A percentile compares a stretch with the other conserved stretches of the same genome.
phyloP scores from a whole-genome alignment of 2,888 invertebrate species.

The Gari tellinella region DNA sequence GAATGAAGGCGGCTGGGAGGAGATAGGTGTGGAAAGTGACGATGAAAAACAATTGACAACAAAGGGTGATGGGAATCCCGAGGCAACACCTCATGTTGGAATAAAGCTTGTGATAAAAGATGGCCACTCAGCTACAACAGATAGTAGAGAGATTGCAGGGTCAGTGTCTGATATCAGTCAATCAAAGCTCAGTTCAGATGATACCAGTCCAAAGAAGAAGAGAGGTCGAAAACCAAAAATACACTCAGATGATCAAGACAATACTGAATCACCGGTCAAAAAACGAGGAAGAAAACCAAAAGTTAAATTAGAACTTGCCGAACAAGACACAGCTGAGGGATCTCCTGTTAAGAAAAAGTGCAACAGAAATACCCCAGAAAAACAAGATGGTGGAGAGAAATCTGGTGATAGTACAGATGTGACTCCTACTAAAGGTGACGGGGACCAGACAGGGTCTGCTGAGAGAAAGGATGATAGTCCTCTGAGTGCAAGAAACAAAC shows the following conservation, averaged over 20 bases:
- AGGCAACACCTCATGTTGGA: slow-evolving; percentile 3
- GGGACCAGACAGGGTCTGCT: slow-evolving; percentile 9
- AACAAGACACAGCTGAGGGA: slow-evolving; percentile 38
- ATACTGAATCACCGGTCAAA: slow-evolving; percentile 5
- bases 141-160: not conserved
- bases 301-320: slow-evolving; percentile 24
- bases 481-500: slow-evolving; percentile 53
- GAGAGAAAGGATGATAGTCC: slow-evolving; percentile 59
- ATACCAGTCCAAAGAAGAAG: not conserved
- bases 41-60: slow-evolving; percentile 4
- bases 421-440: not conserved
- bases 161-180: not conserved
- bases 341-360: slow-evolving; percentile 48
- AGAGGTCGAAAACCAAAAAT: slow-evolving; percentile 1
- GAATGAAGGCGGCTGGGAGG: slow-evolving; percentile 36
- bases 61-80: slow-evolving; percentile 3
- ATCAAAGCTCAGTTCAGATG: not conserved
- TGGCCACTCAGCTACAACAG: not conserved
- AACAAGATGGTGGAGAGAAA: not conserved
- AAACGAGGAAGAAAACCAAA: slow-evolving; percentile 59
- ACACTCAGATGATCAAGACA: too few relatives aligned
- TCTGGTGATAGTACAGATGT: not conserved
- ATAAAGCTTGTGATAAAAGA: not conserved
- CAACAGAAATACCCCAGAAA: slow-evolving; percentile 28
- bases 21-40: slow-evolving; percentile 37